Evolutionary conservation across 2,888 invertebrate species (phyloP).

Genomic region (Megastigmus dorsalis): DNA sequence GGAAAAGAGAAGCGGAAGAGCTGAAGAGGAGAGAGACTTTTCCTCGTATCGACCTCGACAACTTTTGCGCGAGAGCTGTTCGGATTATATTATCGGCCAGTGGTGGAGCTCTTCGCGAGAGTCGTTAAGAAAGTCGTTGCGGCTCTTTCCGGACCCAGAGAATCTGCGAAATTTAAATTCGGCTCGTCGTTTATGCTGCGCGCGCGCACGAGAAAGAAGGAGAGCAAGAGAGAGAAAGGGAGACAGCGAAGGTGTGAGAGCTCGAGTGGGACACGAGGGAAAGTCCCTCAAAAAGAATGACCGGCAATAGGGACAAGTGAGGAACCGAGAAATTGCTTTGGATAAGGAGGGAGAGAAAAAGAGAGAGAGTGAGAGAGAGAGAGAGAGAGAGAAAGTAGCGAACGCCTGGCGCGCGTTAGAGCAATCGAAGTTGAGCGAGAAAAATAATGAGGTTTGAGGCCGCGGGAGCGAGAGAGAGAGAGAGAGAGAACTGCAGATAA

Average conservation of each 20-base stretch:
- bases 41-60: conserved; percentile 13
- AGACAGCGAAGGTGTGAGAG: not conserved
- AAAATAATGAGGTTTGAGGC: conserved; percentile 42
- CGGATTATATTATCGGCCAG: conserved; percentile 30
- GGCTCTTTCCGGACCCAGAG: conserved; percentile 20
- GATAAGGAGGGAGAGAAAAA: not conserved
- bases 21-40: not conserved
- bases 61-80: conserved; percentile 22
- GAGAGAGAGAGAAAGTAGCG: not conserved
- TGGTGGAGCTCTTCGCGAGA: too few relatives aligned
- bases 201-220: not conserved
- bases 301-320: conserved; percentile 18
- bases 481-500: not conserved
- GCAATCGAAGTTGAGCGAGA: conserved; percentile 37
- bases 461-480: not conserved
- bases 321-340: conserved; percentile 30
- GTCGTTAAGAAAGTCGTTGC: conserved; percentile 66
- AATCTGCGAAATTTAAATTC: conserved; percentile 62
- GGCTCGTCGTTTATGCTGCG: conserved; percentile 47
- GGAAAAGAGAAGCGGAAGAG: not conserved
- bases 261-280: not conserved
- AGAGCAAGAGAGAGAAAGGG: not conserved
- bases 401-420: too few relatives aligned
- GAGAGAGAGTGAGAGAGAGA: not conserved
- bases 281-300: conserved; percentile 27